Evolutionary conservation across 2,888 invertebrate species (phyloP), one percentile per base, ranked within the genome.

Genomic region (Caenorhabditis zanzibari): DNA sequence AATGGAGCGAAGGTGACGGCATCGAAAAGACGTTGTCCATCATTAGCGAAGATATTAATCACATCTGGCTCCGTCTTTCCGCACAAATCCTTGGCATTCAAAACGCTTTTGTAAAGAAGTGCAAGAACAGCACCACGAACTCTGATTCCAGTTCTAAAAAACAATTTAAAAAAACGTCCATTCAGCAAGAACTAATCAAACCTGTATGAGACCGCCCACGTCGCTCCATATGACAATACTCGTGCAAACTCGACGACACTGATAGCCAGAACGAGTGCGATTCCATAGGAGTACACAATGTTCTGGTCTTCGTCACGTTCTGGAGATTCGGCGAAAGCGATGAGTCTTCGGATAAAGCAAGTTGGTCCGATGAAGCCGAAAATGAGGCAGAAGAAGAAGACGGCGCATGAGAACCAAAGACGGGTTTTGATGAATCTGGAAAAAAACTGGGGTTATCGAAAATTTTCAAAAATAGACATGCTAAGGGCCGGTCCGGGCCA

Each of bases 1-100:
- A 93, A 86, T 6, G 93, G 93, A 12, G 93, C 93, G 75, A 93
- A 91, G 1, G 92, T 92, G 32, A 92, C 90, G 6, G 93, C 93
- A 75, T 93, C 93, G 87, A 93, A 93, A 38, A 93, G 85, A 4
- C 93, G 90, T 86, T 93, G 93, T 4, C 93, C 93, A 86, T 93
- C 93, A 85, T 93, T 93, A 35, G 93, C 93, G 69, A 92, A 93
- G 56, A 93, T 89, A 84, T 93, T 93, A 38, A 93, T 93, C 28
- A 84, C 82, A 44, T 85, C 80, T 16, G 85, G 28, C 6, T 81
- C 52, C 2, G 77, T 69, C 56, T 77, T 81, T 24, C 84, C 84
- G 41, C 84, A 84, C 44, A 84, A 41, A 24, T 85, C 79, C 41
- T 85, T 81, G 0, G 81, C 35, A 19, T 85, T 74, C 19, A 81